A percentile compares a stretch with the other conserved stretches of the same genome.
Conservation (phyloP, 2,888 invertebrate genomes). For the Drosophila limbata region DNA sequence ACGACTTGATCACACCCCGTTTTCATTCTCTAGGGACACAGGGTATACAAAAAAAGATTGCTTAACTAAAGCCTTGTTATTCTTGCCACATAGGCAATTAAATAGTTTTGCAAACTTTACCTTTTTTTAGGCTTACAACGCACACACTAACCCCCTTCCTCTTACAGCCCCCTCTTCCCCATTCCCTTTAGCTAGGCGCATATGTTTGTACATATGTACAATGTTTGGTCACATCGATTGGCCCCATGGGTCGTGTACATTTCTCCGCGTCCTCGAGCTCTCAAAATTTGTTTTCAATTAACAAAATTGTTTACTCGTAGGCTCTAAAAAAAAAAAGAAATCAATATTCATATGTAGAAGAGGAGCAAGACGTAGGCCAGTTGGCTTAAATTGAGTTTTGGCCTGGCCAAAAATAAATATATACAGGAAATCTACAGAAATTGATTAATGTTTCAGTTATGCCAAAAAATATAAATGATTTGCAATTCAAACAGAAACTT, state of each 20-base stretch:
- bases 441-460: slow-evolving; percentile 11
- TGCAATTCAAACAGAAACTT: slow-evolving; percentile 5
- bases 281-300: slow-evolving; percentile 77
- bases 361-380: not conserved
- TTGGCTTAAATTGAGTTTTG: slow-evolving; percentile 32
- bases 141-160: not conserved
- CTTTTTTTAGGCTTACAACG: slow-evolving; percentile 10
- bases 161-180: too few relatives aligned
- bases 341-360: slow-evolving; percentile 26
- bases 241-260: slow-evolving; percentile 36
- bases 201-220: slow-evolving; percentile 2
- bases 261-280: slow-evolving; percentile 15
- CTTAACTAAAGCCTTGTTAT: slow-evolving; percentile 5
- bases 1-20: not conserved
- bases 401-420: slow-evolving; percentile 33
- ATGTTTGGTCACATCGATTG: slow-evolving; percentile 38
- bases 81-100: slow-evolving; percentile 33
- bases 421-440: slow-evolving; percentile 7
- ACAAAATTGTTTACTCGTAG: slow-evolving; percentile 66
- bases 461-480: not conserved
- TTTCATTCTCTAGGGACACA: not conserved
- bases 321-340: slow-evolving; percentile 16
- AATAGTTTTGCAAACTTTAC: slow-evolving; percentile 36
- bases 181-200: too few relatives aligned
- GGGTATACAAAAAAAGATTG: slow-evolving; percentile 16